A percentile compares a stretch with the other conserved stretches of the same genome.
Evolutionary conservation across 2,113 vertebrate genomes (phyloP).

Genomic region (Pseudorhombus dupliciocellatus): DNA sequence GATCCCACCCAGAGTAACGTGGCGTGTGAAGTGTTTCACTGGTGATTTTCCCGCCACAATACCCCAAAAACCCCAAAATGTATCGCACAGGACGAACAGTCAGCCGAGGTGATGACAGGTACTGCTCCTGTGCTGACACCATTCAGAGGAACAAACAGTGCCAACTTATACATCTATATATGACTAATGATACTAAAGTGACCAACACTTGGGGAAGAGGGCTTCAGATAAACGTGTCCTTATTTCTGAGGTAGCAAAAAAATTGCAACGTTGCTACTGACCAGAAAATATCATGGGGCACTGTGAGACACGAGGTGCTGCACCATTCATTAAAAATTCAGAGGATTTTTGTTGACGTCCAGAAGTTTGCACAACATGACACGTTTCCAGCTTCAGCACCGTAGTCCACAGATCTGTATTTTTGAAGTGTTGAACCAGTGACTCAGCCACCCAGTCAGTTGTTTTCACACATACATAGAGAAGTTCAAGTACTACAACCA

Average conservation of each 20-base stretch:
- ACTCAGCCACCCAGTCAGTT: constrained; percentile 45
- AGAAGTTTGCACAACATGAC: neutral
- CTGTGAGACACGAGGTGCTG: neutral
- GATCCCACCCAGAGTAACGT: constrained; percentile 19
- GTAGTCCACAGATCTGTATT: neutral
- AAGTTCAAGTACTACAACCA: constrained; percentile 57
- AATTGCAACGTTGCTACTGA: neutral
- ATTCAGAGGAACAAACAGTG: neutral
- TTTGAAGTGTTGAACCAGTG: constrained; percentile 35
- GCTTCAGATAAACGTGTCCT: neutral
- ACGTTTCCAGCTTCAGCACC: constrained; percentile 1
- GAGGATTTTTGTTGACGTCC: no score
- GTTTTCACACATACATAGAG: constrained; percentile 39
- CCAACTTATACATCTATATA: neutral
- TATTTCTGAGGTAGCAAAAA: neutral
- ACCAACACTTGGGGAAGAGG: neutral
- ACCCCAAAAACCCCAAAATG: neutral
- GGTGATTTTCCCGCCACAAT: neutral
- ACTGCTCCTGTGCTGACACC: neutral
- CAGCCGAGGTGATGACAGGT: neutral
- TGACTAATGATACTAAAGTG: neutral
- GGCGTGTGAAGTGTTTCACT: neutral
- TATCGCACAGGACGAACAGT: neutral
- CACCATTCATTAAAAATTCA: no score
- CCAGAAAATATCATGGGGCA: neutral